Evolutionary conservation across 1,140 invertebrate genomes (phyloP), one percentile per base, ranked within the genome.

Genomic region (Zaprionus inermis): DNA sequence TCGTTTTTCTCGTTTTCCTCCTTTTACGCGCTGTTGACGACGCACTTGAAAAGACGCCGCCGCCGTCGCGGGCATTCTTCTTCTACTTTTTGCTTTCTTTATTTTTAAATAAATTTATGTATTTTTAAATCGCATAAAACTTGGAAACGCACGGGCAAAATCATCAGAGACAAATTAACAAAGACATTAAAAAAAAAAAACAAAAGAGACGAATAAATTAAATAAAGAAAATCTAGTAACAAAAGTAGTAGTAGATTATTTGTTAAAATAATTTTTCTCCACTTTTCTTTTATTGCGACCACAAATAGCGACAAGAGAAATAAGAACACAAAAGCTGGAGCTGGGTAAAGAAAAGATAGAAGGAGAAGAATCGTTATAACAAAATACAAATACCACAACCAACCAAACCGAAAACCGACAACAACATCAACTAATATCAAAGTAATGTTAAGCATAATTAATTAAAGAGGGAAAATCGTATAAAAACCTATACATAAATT

Each of bases 391-490:
- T 70, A 70, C 51, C 66, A 59, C 73, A 69, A 78, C 61, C 58
- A 82, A 81, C 32, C 49, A 61, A 64, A 70, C 67, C 30, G 30
- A 32, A 76, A 77, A 41, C 76, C 54, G 44, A 56, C 34, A 84
- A 81, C 74, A 68, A 78, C 79, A 88, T 78, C 84, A 89, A 90
- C 84, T 89, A 89, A 80, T 89, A 89, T 89, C 84, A 88, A 88
- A 89, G 78, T 89, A 89, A 81, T 89, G 60, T 60, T 84, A 79
- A 80, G 81, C 76, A 55, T 77, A 83, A 76, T 68, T 73, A 76
- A 73, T 57, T 54, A 58, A 61, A 70, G 58, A 59, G 66, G 75
- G 59, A 41, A 76, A 80, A 68, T 74, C 44, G 70, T 73, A 73
- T 60, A 56, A 76, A 76, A 56, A 75, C 11, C 34, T 57, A 86